Evolutionary conservation across 2,113 vertebrate species (phyloP).

Genomic region (Henicopernis longicauda): DNA sequence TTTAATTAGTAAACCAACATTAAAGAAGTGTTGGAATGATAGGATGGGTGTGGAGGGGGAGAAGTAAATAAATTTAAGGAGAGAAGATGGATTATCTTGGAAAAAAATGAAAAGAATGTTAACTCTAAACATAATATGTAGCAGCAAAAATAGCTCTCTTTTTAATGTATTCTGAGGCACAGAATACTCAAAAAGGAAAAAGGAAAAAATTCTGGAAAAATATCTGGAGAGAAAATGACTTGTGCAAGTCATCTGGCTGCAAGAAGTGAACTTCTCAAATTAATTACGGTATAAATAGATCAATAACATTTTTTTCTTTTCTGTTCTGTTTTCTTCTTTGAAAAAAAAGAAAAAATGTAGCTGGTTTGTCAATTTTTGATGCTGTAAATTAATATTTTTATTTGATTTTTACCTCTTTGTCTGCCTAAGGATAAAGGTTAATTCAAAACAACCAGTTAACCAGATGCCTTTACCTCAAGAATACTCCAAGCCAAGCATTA

Average conservation of each 20-base stretch:
- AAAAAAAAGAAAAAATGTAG: accelerated
- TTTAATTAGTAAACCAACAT: background rate
- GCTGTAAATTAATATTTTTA: background rate
- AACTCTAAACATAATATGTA: background rate
- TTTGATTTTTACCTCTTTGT: background rate
- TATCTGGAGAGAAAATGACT: background rate
- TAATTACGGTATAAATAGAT: background rate
- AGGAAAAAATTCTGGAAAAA: background rate
- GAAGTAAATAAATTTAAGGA: background rate
- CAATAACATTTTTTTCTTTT: background rate
- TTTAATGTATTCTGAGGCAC: background rate
- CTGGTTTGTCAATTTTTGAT: background rate
- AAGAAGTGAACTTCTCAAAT: background rate
- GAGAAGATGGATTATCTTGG: background rate
- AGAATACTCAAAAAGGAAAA: background rate
- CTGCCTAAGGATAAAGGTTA: background rate
- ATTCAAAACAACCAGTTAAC: background rate
- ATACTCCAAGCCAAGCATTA: background rate
- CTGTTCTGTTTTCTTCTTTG: background rate
- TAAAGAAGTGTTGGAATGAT: background rate
- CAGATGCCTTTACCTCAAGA: background rate
- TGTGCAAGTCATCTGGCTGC: background rate
- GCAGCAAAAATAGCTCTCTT: background rate
- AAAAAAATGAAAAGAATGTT: background rate
- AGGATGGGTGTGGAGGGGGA: background rate